Base-by-base conservation (phyloP, 2,113 vertebrate genomes). In the Pelecanoides urinatrix region DNA sequence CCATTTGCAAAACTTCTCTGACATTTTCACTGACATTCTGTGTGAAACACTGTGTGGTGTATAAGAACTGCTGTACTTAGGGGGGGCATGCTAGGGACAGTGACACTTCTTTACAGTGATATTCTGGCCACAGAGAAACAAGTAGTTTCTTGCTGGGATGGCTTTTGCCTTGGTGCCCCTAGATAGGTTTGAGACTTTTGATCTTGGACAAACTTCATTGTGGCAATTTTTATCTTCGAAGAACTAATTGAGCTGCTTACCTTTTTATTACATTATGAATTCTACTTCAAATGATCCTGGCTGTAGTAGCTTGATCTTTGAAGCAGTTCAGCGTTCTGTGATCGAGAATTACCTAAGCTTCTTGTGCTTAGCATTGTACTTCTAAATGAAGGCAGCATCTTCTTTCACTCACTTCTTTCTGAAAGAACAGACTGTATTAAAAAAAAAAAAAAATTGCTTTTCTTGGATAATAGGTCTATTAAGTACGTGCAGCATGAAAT, bases 61-160 rank as follows among this genome's bases (percentile, higher is more conserved):
- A 4, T 25, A 38, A 59, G 59, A 56, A 3, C 68, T 90, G 36
- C 70, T 86, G 49, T 47, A 30, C 59, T 10, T 32, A n/a, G 1
- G 1, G 1, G 26, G 34, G 10, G 7, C 36, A 5, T 23, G 62
- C n/a, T 10, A 30, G 36, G 17, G 11, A 23, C 5, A 2, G 32
- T 1, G 14, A 30, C 5, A 1, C 65, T 52, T 58, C 27, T 65
- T 49, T 12, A 62, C 12, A 36, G 30, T 7, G 9, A 18, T 55
- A 13, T 15, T 71, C 47, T 91, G 71, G 25, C 13, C 25, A 23
- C 38, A 45, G 72, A 79, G n/a, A 44, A 78, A 36, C 11, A 13
- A 78, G 16, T 8, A 20, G 6, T 27, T 92, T 78, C 61, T 71
- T 92, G 7, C 45, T 79, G 67, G 38, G 13, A 2, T 56, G 63